Evolutionary conservation across 2,888 invertebrate genomes (phyloP).

Genomic region (Agonum fuliginosum): DNA sequence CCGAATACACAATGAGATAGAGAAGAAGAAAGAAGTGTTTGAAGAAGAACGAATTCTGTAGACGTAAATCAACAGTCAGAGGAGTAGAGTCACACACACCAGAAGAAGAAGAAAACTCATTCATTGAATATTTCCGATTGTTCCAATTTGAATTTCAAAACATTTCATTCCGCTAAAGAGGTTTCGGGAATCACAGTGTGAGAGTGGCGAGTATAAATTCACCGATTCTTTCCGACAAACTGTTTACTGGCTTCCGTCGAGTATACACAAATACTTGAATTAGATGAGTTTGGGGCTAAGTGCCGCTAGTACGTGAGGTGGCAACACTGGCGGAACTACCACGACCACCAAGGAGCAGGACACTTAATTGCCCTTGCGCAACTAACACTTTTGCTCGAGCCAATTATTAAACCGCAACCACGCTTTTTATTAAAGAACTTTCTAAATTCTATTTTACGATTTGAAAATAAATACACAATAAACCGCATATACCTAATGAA

Average conservation of each 20-base stretch:
- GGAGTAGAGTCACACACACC: conserved; percentile 17
- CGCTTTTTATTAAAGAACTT: no score
- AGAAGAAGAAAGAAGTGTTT: conserved; percentile 44
- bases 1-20: conserved; percentile 37
- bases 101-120: conserved; percentile 52
- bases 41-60: conserved; percentile 48
- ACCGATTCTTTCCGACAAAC: conserved; percentile 21
- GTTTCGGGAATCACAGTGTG: conserved; percentile 64
- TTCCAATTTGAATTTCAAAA: conserved; percentile 71
- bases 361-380: no score
- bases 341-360: no score
- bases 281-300: conserved; percentile 55
- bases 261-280: conserved; percentile 61
- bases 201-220: conserved; percentile 37
- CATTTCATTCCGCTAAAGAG: conserved; percentile 71
- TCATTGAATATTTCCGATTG: conserved; percentile 62
- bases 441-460: no score
- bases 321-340: no score
- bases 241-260: conserved; percentile 56
- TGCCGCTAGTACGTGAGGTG: conserved; percentile 12
- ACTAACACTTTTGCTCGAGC: no score
- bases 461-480: no score
- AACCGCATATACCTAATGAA: no score
- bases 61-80: conserved; percentile 51
- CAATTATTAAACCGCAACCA: no score